Conservation (phyloP, 2,888 invertebrate genomes). For the Eristalis intricaria region DNA sequence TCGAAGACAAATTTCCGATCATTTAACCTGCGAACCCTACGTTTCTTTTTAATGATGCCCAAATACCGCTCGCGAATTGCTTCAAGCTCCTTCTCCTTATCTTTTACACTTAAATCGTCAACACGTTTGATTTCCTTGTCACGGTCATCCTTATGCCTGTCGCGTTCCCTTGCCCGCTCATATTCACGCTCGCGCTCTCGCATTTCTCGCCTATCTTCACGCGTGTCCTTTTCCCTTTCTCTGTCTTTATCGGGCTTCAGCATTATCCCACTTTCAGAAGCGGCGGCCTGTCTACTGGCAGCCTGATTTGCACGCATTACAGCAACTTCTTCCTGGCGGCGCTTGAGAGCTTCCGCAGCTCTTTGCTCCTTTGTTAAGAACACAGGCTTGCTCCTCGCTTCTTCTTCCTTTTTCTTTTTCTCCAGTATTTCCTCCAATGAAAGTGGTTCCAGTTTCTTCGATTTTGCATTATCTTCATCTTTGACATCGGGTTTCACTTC, state of each 20-base stretch:
- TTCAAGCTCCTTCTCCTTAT: conserved; percentile 95
- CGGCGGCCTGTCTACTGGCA: conserved; percentile 68
- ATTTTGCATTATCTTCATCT: conserved; percentile 80
- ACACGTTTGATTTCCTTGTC: conserved; percentile 81
- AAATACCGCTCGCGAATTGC: conserved; percentile 98
- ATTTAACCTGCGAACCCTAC: conserved; percentile 95
- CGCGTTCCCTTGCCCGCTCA: conserved; percentile 73
- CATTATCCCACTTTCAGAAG: conserved; percentile 6
- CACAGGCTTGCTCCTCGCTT: conserved; percentile 96
- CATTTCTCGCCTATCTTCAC: conserved; percentile 82
- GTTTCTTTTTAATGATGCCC: conserved; percentile 95
- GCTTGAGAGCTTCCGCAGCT: conserved; percentile 92
- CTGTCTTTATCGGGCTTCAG: conserved; percentile 42
- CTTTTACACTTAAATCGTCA: conserved; percentile 84
- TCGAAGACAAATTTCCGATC: conserved; percentile 99
- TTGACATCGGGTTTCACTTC: conserved; percentile 78
- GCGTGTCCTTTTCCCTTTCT: conserved; percentile 82
- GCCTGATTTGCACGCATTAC: conserved; percentile 87
- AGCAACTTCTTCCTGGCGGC: conserved; percentile 94
- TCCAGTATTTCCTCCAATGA: conserved; percentile 97
- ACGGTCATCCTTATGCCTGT: conserved; percentile 75
- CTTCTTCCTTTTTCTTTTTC: conserved; percentile 98
- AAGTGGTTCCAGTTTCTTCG: conserved; percentile 88
- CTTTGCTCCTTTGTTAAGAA: conserved; percentile 98
- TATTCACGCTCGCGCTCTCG: conserved; percentile 75